phyloP scores from a whole-genome alignment of 1,140 invertebrate genomes.

The Nymphalis io region DNA sequence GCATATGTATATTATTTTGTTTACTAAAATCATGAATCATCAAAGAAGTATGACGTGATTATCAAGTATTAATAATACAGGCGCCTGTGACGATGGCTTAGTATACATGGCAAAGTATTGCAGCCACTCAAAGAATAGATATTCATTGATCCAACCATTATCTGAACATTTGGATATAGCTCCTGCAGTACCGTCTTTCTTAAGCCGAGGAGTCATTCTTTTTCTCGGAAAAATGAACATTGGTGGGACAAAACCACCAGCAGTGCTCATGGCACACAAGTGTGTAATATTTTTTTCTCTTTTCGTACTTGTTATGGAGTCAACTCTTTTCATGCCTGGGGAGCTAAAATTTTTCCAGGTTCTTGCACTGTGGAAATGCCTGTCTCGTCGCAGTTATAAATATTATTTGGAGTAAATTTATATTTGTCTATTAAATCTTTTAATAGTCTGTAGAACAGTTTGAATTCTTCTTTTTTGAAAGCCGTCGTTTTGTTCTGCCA shows the following conservation, averaged over 20 bases:
- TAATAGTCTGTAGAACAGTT: slow-evolving; percentile 44
- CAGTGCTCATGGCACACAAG: slow-evolving; percentile 17
- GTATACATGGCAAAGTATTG: slow-evolving; percentile 46
- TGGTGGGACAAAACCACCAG: slow-evolving; percentile 45
- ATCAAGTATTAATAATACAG: slow-evolving; percentile 50
- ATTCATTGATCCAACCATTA: slow-evolving; percentile 59
- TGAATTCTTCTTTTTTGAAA: slow-evolving; percentile 44
- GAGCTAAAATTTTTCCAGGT: slow-evolving; percentile 33
- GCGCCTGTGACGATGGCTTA: slow-evolving; percentile 41
- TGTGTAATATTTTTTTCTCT: slow-evolving; percentile 49
- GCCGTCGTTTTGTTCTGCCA: slow-evolving; percentile 42
- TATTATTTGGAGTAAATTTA: slow-evolving; percentile 37
- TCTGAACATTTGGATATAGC: slow-evolving; percentile 47
- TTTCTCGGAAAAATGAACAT: slow-evolving; percentile 60
- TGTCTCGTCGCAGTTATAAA: slow-evolving; percentile 34
- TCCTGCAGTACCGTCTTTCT: slow-evolving; percentile 49
- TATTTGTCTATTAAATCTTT: slow-evolving; percentile 41
- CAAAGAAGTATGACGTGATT: slow-evolving; percentile 58
- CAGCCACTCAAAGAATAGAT: slow-evolving; percentile 55
- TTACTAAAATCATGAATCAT: slow-evolving; percentile 36
- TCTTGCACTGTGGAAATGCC: slow-evolving; percentile 33
- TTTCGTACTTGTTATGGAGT: slow-evolving; percentile 33
- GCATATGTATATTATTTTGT: slow-evolving; percentile 35
- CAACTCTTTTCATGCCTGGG: slow-evolving; percentile 46
- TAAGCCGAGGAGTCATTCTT: slow-evolving; percentile 25